Evolutionary conservation across 2,113 vertebrate species (phyloP), one percentile per base, ranked within the genome.

Genomic region (Boulengeromyrus knoepffleri): DNA sequence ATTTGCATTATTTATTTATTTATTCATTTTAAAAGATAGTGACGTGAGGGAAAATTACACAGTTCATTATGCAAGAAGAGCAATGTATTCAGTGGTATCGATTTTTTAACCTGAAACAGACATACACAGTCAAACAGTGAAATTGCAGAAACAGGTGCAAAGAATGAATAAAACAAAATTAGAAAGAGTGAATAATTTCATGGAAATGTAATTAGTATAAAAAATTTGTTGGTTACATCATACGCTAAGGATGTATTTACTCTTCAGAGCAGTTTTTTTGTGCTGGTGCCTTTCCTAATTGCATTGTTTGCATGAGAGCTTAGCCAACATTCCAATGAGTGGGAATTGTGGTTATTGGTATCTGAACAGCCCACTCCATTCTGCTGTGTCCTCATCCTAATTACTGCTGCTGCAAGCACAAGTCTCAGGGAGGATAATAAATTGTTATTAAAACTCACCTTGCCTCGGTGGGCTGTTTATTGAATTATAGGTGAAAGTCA

Each of bases 381-480:
- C 21, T 39, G 85, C 86, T 74, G 39, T 45, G 91, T 88, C 87
- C 88, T 89, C 58, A 3, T 45, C 50, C 47, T 91, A 92, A 92
- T 93, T 92, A 92, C 88, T 89, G 87, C 92, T 87, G 90, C 84
- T 91, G 91, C 88, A 88, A 92, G 91, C 91, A 90, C 85, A 87
- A 88, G 88, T 90, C 87, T 90, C 91, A 80, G 27, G 31, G 47
- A 89, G 88, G 62, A 83, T 77, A 91, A 92, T 90, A 92, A 91
- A 91, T 91, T 91, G 89, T 91, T 90, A 91, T 91, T 90, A 91
- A 90, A 88, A 80, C 85, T 93, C 91, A 93, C 92, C 91, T 92
- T 93, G 92, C 92, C 91, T 89, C 89, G 91, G 80, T 80, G 89
- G 88, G 89, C 89, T 53, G 89, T 91, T 93, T 93, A 93, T 92